These are phyloP conservation scores for Dendrocincla fuliginosa DNA, from an alignment of 2,797 vertebrate species.

Conservation along the genomic window DNA sequence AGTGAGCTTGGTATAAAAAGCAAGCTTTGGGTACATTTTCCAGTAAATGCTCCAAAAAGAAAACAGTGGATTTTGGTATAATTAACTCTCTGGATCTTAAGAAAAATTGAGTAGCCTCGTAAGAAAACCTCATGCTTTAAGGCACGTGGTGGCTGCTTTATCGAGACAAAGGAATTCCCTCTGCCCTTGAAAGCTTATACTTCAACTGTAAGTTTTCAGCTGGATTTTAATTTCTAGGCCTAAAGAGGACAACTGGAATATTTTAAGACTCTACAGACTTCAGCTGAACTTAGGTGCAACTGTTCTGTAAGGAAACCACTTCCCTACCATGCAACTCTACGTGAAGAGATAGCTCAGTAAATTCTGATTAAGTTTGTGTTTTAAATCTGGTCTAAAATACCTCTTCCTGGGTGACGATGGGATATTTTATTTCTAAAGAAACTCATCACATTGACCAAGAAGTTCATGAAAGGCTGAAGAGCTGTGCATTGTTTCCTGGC, in stretches of 20 bases:
- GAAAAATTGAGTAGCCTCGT: neutral
- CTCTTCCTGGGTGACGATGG: neutral
- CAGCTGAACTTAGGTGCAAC: neutral
- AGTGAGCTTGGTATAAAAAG: neutral
- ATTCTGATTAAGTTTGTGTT: neutral
- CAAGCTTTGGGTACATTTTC: neutral
- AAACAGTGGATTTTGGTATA: neutral
- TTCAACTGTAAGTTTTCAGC: neutral
- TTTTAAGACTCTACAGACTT: neutral
- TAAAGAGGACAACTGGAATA: neutral
- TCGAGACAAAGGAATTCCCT: neutral
- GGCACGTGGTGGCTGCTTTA: neutral
- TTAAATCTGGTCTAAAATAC: neutral
- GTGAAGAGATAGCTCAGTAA: neutral
- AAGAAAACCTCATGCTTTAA: neutral
- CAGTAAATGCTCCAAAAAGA: neutral
- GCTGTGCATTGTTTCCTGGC: slow-evolving; percentile 8
- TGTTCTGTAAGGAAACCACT: neutral
- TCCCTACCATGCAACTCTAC: neutral
- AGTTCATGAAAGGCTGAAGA: slow-evolving; percentile 12
- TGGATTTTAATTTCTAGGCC: neutral
- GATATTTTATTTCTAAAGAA: slow-evolving; percentile 31
- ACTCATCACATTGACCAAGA: neutral
- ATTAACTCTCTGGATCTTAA: neutral
- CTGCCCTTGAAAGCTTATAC: neutral